These are phyloP conservation scores for Conops quadrifasciatus DNA, from an alignment of 2,888 invertebrate species.

Conservation along the genomic window DNA sequence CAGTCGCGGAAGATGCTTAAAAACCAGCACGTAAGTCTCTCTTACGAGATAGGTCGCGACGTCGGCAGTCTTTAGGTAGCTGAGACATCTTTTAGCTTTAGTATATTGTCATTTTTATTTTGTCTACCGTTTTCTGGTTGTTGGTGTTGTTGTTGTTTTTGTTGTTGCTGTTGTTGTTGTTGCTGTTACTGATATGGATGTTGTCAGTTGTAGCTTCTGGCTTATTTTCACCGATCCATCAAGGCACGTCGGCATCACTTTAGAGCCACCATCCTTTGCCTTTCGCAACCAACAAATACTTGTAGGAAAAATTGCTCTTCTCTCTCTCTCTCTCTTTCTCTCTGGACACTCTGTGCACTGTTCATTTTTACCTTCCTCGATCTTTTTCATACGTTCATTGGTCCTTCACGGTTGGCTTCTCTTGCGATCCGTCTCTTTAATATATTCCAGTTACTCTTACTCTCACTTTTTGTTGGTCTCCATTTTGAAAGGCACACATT, in stretches of 20 bases:
- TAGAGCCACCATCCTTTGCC: constrained; percentile 17
- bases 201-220: constrained; percentile 24
- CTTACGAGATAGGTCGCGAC: not conserved
- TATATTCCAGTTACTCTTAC: constrained; percentile 1
- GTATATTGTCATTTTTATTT: no score
- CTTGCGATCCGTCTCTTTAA: constrained; percentile 4
- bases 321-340: constrained; percentile 13
- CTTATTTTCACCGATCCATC: constrained; percentile 2
- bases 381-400: constrained; percentile 22
- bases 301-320: no score
- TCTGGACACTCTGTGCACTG: constrained; percentile 4
- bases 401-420: not conserved
- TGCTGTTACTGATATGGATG: constrained; percentile 12
- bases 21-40: constrained; percentile 7
- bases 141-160: constrained; percentile 22
- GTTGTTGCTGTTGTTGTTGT: constrained; percentile 1
- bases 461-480: constrained; percentile 49
- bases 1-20: constrained; percentile 6
- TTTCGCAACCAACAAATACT: constrained; percentile 32
- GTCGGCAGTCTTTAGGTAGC: constrained; percentile 11
- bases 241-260: not conserved
- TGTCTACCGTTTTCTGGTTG: constrained; percentile 7
- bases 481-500: constrained; percentile 56
- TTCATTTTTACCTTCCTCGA: not conserved
- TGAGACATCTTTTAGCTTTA: no score